Conservation (phyloP, 1,140 invertebrate species). For the Battus philenor region DNA sequence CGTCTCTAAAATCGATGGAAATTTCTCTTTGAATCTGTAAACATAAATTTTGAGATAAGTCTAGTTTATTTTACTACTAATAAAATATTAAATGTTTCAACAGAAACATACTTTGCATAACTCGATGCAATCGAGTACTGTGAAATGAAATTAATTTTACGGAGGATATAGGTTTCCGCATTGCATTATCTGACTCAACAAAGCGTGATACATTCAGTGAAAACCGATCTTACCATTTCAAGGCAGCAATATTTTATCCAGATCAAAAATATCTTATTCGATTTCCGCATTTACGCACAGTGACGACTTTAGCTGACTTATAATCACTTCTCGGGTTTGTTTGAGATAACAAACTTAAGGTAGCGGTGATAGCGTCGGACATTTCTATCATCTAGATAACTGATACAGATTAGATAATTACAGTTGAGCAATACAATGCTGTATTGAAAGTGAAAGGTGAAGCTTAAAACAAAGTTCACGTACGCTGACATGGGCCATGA, state of each 20-base stretch:
- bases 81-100: no score
- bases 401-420: slow-evolving; percentile 58
- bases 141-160: slow-evolving; percentile 15
- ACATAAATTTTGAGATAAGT: no score
- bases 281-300: slow-evolving; percentile 12
- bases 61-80: no score
- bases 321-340: neutral
- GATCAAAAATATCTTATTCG: slow-evolving; percentile 14
- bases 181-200: slow-evolving; percentile 15
- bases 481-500: slow-evolving; percentile 20
- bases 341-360: slow-evolving; percentile 6
- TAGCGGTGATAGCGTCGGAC: slow-evolving; percentile 24
- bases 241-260: slow-evolving; percentile 12
- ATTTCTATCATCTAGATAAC: slow-evolving; percentile 46
- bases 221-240: slow-evolving; percentile 16
- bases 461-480: slow-evolving; percentile 30
- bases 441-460: slow-evolving; percentile 57
- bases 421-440: slow-evolving; percentile 43
- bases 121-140: neutral
- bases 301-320: slow-evolving; percentile 2
- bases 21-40: no score
- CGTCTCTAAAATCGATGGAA: no score
- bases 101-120: slow-evolving; percentile 7
- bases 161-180: slow-evolving; percentile 12
- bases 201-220: slow-evolving; percentile 14